Base-by-base conservation (phyloP, 2,113 vertebrate genomes). In the Mionectes macconnelli region DNA sequence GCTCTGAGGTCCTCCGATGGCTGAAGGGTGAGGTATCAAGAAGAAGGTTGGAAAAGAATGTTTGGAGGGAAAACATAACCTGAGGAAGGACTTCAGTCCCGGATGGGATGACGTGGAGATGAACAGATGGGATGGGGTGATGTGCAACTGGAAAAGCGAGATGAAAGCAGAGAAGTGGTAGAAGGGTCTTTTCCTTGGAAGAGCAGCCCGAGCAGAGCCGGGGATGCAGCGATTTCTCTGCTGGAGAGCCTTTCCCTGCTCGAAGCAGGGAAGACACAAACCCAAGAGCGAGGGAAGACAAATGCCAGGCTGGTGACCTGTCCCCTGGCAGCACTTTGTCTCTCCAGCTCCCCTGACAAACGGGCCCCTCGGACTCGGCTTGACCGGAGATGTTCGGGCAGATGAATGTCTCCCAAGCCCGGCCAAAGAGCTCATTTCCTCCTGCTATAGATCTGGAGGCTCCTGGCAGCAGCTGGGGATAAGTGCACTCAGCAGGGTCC, bases 371-470 rank as follows among this genome's bases (percentile, higher is more conserved):
- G 44, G 75, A 70, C 19, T 49, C 44, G 4, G 35, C 76, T 84
- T 74, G 73, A 81, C 83, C 8, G 28, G 60, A 94, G 91, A 67
- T 7, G 2, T 69, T 22, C 75, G 15, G n/a, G 75, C 53, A 90
- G 85, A 92, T 85, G 94, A 56, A 96, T 89, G 63, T 67, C 78
- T 96, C 66, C 90, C 80, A 73, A 2, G 14, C 39, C 63, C 64
- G 42, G 96, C 90, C 95, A 97, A 97, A 94, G 92, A 90, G 25
- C 56, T 92, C 35, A 96, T 96, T 91, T 95, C 68, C 76, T 94
- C 60, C 79, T 22, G 33, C 81, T 92, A 92, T 95, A 97, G 93
- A 96, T 96, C 93, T 88, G 59, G 59, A 91, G 59, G 50, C 78
- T 87, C 11, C 90, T 90, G 90, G 73, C 92, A 93, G 83, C 35